phyloP scores from a whole-genome alignment of 2,888 invertebrate genomes.

The Epiperipatus broadwayi region DNA sequence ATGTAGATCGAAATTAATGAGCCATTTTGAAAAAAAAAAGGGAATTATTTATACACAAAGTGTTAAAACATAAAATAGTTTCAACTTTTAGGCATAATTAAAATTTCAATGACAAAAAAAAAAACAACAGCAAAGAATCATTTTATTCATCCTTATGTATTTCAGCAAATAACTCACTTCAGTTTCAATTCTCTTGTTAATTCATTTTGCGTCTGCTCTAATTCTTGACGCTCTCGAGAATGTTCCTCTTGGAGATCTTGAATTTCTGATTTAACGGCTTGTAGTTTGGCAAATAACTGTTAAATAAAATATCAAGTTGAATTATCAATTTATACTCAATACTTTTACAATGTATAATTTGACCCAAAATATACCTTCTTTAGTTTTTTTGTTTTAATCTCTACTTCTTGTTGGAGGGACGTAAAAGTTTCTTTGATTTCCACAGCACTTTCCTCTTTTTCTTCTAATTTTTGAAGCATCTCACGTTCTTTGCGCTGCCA shows the following conservation, averaged over 20 bases:
- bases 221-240: slow-evolving; percentile 70
- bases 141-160: not conserved
- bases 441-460: slow-evolving; percentile 76
- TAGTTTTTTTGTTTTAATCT: slow-evolving; percentile 78
- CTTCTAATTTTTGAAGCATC: slow-evolving; percentile 78
- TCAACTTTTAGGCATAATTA: too few relatives aligned
- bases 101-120: too few relatives aligned
- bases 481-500: slow-evolving; percentile 45
- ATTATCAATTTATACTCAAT: not conserved
- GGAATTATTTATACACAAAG: not conserved
- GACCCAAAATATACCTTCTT: slow-evolving; percentile 39
- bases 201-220: slow-evolving; percentile 76
- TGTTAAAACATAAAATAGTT: not conserved
- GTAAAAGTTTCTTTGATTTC: slow-evolving; percentile 78
- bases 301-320: slow-evolving; percentile 12
- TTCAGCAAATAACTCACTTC: slow-evolving; percentile 43
- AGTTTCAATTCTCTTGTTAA: slow-evolving; percentile 71
- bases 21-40: too few relatives aligned
- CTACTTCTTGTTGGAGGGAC: slow-evolving; percentile 85
- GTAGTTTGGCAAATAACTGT: slow-evolving; percentile 55
- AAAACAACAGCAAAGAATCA: not conserved
- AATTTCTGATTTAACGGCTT: slow-evolving; percentile 52
- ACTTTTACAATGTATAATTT: not conserved
- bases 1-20: too few relatives aligned
- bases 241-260: slow-evolving; percentile 68